Base-by-base conservation (phyloP, 1,140 invertebrate species). In the Linepithema humile region DNA sequence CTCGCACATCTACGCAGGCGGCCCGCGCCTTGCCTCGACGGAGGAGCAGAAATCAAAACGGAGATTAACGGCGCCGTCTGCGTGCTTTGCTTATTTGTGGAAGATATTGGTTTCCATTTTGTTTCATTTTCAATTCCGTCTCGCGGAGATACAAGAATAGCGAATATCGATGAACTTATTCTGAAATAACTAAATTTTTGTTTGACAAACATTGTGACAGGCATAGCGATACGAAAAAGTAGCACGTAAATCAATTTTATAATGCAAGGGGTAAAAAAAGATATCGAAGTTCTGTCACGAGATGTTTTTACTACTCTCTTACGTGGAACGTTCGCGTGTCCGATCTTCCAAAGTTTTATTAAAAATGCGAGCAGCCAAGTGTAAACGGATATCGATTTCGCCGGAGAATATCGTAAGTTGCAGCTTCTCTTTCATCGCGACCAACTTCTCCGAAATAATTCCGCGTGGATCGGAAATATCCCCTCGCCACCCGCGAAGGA, bases 1-100 rank as follows among this genome's bases (percentile, higher is more conserved):
- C 86, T 80, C 82, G 78, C 70, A 69, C 85, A 83, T 73, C 62
- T 35, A 60, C 73, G 64, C 38, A 12, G 29, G 45, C 75, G 32
- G 23, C 26, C 43, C 32, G 35, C 55, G 17, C 35, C 50, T 23
- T 62, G 48, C 23, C 35, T 9, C 45, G 48, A 6, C 35, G 64
- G 35, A 43, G 35, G 43, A 32, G n/a, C n/a, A 17, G 48, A 80
- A 70, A 80, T 70, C 75, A 80, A 80, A 67, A 80, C 48, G 3
- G 62, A 77, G 40, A 55, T 78, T 78, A 57, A 69, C 10, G 35
- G 10, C 26, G 2, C 23, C 65, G 67, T 74, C 62, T 73, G 82
- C n/a, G 38, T 80, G 43, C 48, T 38, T 29, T 26, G 23, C 3
- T 69, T 20, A 40, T 12, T 77, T 62, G 38, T 9, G 73, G 9